Evolutionary conservation across 2,113 vertebrate species (phyloP).

Genomic region (Promerops cafer): DNA sequence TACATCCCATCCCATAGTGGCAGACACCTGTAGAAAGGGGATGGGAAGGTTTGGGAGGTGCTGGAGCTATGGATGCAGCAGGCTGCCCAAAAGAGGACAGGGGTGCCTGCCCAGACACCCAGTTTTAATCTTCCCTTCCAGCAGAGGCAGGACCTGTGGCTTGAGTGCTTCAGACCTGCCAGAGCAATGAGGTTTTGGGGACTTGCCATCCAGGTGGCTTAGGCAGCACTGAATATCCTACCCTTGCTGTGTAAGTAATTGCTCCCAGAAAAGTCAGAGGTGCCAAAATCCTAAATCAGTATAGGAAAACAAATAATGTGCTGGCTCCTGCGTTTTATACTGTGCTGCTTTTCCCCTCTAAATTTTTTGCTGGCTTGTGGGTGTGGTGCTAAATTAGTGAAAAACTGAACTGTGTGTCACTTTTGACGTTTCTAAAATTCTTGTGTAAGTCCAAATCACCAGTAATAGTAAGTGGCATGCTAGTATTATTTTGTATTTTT

Average conservation of each 20-base stretch:
- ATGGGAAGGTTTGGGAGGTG: background rate
- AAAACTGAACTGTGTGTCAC: background rate
- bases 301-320: background rate
- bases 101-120: background rate
- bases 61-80: background rate
- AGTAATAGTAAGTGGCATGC: background rate
- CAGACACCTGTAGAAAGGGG: background rate
- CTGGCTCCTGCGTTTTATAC: background rate
- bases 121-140: background rate
- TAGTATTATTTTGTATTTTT: background rate
- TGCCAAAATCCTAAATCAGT: background rate
- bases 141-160: accelerated
- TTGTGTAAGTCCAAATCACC: background rate
- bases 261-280: background rate
- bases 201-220: accelerated
- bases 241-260: background rate
- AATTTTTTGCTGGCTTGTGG: background rate
- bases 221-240: background rate
- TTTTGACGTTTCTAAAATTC: background rate
- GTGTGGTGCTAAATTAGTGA: background rate
- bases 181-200: background rate
- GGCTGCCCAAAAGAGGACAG: background rate
- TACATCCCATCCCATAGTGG: background rate
- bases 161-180: background rate
- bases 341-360: background rate